Evolutionary conservation across 53 echinoderm and acorn worm genomes (phyloP).

Genomic region (Zoroaster sp.): DNA sequence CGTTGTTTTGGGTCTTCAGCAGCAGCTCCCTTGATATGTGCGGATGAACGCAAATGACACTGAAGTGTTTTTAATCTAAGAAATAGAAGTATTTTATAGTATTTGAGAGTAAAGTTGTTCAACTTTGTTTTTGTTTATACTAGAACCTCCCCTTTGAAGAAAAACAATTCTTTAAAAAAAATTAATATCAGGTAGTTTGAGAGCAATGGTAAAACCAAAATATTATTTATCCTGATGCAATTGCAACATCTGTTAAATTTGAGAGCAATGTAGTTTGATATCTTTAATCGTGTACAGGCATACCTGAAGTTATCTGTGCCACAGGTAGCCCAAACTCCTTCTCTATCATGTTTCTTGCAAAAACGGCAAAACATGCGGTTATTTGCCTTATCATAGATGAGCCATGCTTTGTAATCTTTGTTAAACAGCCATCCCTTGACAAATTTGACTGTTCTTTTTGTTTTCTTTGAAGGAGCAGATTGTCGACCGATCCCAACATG

Average conservation of each 20-base stretch:
- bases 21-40: conserved; percentile 23
- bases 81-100: background rate
- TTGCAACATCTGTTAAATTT: too few species aligned
- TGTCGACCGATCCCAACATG: too few species aligned
- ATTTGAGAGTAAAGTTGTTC: background rate
- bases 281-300: background rate
- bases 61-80: conserved; percentile 27
- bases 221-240: too few species aligned
- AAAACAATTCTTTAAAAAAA: too few species aligned
- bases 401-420: background rate
- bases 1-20: conserved; percentile 24
- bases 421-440: conserved; percentile 14
- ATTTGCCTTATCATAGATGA: background rate
- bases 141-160: background rate
- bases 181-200: too few species aligned
- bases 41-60: conserved; percentile 14
- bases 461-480: background rate
- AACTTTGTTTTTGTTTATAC: background rate
- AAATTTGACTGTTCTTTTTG: background rate
- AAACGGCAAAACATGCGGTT: background rate
- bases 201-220: too few species aligned
- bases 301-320: conserved; percentile 20
- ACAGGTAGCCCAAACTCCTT: conserved; percentile 21
- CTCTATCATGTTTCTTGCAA: conserved; percentile 5
- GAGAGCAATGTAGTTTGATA: background rate